Conservation (phyloP, 53 echinoderm and acorn worm genomes). For the Paracentrotus lividus region DNA sequence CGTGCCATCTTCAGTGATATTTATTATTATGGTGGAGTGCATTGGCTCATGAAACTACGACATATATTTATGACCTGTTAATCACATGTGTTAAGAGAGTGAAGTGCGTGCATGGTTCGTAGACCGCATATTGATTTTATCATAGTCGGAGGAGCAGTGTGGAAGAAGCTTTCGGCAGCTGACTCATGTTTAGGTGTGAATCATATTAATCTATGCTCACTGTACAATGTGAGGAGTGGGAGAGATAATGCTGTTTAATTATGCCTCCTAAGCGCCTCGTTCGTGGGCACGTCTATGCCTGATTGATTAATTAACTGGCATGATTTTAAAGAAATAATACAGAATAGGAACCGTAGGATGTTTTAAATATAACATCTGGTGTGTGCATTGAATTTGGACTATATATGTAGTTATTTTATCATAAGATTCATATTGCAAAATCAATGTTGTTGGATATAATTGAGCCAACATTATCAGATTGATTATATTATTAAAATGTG, state of each 20-base stretch:
- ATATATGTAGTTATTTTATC: neutral
- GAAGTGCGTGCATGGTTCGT: neutral
- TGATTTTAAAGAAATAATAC: neutral
- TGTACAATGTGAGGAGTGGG: neutral
- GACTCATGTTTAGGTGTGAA: conserved; percentile 30
- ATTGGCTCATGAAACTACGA: neutral
- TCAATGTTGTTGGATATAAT: neutral
- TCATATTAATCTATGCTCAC: conserved; percentile 13
- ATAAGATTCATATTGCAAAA: conserved; percentile 35
- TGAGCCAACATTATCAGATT: neutral
- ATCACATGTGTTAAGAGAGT: conserved; percentile 20
- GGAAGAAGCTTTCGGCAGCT: conserved; percentile 28
- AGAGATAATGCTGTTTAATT: conserved; percentile 14
- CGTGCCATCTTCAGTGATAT: neutral
- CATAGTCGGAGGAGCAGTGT: conserved; percentile 8
- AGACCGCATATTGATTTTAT: conserved; percentile 2
- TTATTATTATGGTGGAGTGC: neutral
- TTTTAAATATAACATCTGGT: conserved; percentile 21
- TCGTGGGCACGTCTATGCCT: neutral
- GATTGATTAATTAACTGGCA: neutral
- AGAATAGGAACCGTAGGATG: neutral
- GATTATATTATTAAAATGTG: neutral
- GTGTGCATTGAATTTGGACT: neutral
- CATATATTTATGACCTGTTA: conserved; percentile 31
- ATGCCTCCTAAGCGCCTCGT: conserved; percentile 11